phyloP scores from a whole-genome alignment of 2,888 invertebrate species.

The Malthinus seriepunctatus region DNA sequence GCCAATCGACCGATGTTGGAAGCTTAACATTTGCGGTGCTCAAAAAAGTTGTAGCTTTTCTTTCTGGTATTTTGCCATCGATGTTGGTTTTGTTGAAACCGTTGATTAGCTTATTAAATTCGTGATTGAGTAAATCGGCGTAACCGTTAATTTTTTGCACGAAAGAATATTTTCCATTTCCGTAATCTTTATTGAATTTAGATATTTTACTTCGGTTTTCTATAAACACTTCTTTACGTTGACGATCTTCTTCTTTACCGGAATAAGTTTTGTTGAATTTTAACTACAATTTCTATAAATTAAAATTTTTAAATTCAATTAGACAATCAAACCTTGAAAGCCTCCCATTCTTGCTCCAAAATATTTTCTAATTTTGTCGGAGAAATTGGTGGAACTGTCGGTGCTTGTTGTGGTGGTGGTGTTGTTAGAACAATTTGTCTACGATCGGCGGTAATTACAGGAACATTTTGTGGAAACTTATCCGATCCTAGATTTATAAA shows the following conservation, averaged over 20 bases:
- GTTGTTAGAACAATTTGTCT: background rate
- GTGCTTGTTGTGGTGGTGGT: background rate
- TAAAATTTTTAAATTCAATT: background rate
- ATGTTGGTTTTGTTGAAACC: conserved; percentile 59
- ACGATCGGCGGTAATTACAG: background rate
- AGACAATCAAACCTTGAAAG: conserved; percentile 17
- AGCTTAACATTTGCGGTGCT: conserved; percentile 48
- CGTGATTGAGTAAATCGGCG: conserved; percentile 49
- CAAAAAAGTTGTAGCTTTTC: conserved; percentile 43
- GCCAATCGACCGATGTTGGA: conserved; percentile 50
- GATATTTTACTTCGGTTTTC: conserved; percentile 49
- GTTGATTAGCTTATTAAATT: conserved; percentile 47
- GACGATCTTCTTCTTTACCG: conserved; percentile 42
- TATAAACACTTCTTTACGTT: conserved; percentile 49
- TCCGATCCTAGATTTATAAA: no score
- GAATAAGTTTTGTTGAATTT: conserved; percentile 48
- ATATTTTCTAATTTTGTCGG: conserved; percentile 12
- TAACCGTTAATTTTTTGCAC: conserved; percentile 48
- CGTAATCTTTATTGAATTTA: conserved; percentile 47
- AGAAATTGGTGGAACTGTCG: background rate
- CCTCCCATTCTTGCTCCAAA: conserved; percentile 22
- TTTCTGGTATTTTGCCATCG: conserved; percentile 55
- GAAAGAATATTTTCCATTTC: conserved; percentile 43
- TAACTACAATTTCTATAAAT: conserved; percentile 28
- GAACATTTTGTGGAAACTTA: no score